Evolutionary conservation across 2,113 vertebrate genomes (phyloP), one percentile per base, ranked within the genome.

Genomic region (Xiphophorus hellerii): DNA sequence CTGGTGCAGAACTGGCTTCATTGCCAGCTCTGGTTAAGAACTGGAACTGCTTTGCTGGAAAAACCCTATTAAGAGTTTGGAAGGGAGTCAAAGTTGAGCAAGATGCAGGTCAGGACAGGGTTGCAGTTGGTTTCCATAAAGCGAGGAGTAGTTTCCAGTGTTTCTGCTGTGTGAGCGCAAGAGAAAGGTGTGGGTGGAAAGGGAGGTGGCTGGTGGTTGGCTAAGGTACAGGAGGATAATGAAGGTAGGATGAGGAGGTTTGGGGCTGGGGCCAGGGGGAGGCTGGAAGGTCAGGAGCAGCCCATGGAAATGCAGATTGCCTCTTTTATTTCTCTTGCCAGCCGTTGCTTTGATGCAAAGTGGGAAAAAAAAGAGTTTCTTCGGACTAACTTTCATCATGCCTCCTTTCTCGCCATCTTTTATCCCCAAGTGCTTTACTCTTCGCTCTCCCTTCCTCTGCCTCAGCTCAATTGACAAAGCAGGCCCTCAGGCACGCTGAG

Each of bases 281-380:
- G 35, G 35, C 28, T 31, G 31, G 22, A 37, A 66, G 90, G 91
- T 86, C 84, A 88, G 85, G 76, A 84, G 87, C 75, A 86, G 88
- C 85, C 90, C 89, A 92, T 94, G 93, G 93, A 93, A 94, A 94
- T 93, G 91, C 91, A 93, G 91, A 94, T 92, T 89, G 85, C 81
- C 68, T 90, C 89, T 86, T 89, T 90, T 81, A 92, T 92, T 93
- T 88, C 87, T 91, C 87, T 89, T 91, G 87, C 85, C 85, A 87
- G 87, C 44, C 88, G 31, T 9, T 30, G 88, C 93, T 95, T 95
- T 94, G 93, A 95, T 91, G 92, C 93, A 73, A 88, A 82, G 62
- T 54, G 68, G 78, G 48, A 44, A 66, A 75, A 80, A 76, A 87
- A 82, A 69, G 74, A 84, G 80, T 89, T 90, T 93, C 75, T 90